These are phyloP conservation scores for Lydus trimaculatus DNA, from an alignment of 2,888 invertebrate genomes.

Conservation along the genomic window DNA sequence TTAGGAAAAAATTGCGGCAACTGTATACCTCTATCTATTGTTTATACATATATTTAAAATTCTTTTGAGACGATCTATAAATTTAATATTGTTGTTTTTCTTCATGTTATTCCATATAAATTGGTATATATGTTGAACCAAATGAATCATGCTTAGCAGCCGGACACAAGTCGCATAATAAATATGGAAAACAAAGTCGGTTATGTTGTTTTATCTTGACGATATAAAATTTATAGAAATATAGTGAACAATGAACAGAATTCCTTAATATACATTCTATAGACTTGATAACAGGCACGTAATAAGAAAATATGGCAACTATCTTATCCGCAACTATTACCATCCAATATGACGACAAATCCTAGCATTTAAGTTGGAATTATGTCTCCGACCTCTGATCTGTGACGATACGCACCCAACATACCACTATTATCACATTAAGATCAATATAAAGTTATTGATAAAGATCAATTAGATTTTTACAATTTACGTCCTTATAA, in stretches of 20 bases:
- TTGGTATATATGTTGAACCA: background rate
- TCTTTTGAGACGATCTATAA: background rate
- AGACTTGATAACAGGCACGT: slow-evolving; percentile 10
- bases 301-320: slow-evolving; percentile 12
- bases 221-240: slow-evolving; percentile 8
- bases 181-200: slow-evolving; percentile 1
- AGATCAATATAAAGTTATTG: background rate
- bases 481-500: background rate
- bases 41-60: background rate
- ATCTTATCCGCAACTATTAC: slow-evolving; percentile 6
- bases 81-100: background rate
- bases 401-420: slow-evolving; percentile 31
- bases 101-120: background rate
- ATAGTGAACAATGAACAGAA: slow-evolving; percentile 2
- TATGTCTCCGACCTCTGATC: slow-evolving; percentile 39
- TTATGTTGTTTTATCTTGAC: slow-evolving; percentile 10
- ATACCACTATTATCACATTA: background rate
- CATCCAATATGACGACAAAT: slow-evolving; percentile 23
- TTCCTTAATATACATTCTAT: background rate
- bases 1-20: background rate
- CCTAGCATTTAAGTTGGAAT: slow-evolving; percentile 41
- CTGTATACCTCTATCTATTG: background rate
- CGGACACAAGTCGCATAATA: background rate
- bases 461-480: background rate
- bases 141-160: background rate